Conservation (phyloP, 2,113 vertebrate genomes). For the Dascyllus trimaculatus region DNA sequence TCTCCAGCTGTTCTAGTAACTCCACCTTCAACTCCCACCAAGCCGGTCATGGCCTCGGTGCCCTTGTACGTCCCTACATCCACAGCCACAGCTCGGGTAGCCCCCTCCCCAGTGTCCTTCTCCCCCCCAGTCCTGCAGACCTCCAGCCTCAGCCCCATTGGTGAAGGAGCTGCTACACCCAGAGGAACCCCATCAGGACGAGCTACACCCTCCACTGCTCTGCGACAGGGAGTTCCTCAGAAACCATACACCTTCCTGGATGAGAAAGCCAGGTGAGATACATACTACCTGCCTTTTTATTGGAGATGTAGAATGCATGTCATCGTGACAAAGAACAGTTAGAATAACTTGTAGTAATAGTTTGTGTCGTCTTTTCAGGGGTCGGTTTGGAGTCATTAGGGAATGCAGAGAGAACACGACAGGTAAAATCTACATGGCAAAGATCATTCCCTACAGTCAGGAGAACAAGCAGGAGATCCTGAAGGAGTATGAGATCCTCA, state of each 20-base stretch:
- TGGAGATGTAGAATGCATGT: too few relatives aligned
- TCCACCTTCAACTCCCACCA: constrained; percentile 67
- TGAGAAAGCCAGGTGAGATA: constrained; percentile 90
- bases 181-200: constrained; percentile 69
- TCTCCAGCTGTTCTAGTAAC: constrained; percentile 53
- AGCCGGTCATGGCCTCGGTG: constrained; percentile 62
- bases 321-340: too few relatives aligned
- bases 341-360: not conserved
- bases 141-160: constrained; percentile 80
- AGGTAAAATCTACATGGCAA: constrained; percentile 92
- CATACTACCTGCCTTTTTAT: too few relatives aligned
- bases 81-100: constrained; percentile 54
- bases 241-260: constrained; percentile 98
- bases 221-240: constrained; percentile 92
- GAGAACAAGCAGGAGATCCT: constrained; percentile 89
- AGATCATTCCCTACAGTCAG: constrained; percentile 91
- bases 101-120: constrained; percentile 63
- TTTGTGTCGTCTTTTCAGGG: constrained; percentile 78
- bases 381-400: constrained; percentile 92
- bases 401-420: constrained; percentile 94
- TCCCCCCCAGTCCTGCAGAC: constrained; percentile 80
- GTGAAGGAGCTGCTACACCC: constrained; percentile 67
- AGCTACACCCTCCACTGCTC: constrained; percentile 65
- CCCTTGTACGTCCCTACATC: constrained; percentile 67
- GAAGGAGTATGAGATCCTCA: constrained; percentile 95